phyloP scores from a whole-genome alignment of 2,888 invertebrate genomes.

The Pachycephus smyrnensis region DNA sequence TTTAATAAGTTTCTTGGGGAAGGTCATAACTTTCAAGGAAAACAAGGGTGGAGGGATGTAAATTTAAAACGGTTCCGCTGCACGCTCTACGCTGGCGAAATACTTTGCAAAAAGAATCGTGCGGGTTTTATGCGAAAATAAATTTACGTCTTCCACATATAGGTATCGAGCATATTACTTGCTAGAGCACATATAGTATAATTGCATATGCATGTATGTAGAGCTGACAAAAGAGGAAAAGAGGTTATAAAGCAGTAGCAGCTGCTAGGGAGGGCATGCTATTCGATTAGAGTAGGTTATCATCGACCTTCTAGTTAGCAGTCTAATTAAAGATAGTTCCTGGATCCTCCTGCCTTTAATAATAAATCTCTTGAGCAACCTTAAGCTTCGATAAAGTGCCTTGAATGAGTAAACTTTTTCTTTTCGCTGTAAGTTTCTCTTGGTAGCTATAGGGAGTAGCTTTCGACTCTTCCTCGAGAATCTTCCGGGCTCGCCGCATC shows the following conservation, averaged over 20 bases:
- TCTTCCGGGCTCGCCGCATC: background rate
- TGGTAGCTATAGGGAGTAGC: background rate
- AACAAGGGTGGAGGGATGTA: constrained; percentile 42
- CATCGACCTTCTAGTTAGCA: too few species aligned
- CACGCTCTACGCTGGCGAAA: constrained; percentile 18
- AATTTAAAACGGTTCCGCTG: constrained; percentile 46
- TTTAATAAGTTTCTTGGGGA: constrained; percentile 62
- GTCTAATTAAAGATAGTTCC: constrained; percentile 42
- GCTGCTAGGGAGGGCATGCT: constrained; percentile 35
- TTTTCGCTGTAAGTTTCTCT: background rate
- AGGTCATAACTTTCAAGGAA: constrained; percentile 53
- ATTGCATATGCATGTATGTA: too few species aligned
- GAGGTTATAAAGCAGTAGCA: constrained; percentile 26
- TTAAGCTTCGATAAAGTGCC: constrained; percentile 36
- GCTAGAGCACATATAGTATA: too few species aligned
- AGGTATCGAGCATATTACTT: too few species aligned
- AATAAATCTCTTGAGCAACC: constrained; percentile 41
- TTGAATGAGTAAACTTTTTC: constrained; percentile 31
- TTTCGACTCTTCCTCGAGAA: background rate
- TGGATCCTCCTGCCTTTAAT: constrained; percentile 44
- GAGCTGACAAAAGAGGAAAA: constrained; percentile 12
- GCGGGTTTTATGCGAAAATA: too few species aligned
- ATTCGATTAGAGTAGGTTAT: too few species aligned
- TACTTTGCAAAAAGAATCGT: constrained; percentile 11
- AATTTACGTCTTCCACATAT: too few species aligned